phyloP scores from a whole-genome alignment of 2,888 invertebrate genomes.

The Thyatira batis region DNA sequence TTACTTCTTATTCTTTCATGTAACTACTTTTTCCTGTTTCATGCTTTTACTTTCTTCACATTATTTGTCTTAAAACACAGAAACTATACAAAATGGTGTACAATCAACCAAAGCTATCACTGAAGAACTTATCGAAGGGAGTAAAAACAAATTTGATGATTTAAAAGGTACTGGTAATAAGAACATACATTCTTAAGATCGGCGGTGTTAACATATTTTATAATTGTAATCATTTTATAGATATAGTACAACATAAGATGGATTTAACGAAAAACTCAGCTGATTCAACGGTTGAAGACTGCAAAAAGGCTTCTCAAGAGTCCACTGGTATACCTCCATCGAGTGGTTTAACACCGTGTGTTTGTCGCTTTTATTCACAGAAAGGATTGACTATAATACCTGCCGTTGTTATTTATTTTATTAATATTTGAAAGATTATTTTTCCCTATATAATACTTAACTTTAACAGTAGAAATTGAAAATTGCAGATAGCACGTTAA shows the following conservation, averaged over 20 bases:
- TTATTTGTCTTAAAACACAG: constrained; percentile 27
- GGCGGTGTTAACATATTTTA: constrained; percentile 4
- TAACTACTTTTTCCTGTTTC: constrained; percentile 17
- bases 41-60: constrained; percentile 18
- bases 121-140: constrained; percentile 15
- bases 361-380: constrained; percentile 1
- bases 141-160: constrained; percentile 15
- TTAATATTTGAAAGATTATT: background rate
- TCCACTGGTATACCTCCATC: constrained; percentile 38
- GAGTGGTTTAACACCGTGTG: background rate
- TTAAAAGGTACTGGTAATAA: constrained; percentile 27
- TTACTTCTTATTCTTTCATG: constrained; percentile 1
- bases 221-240: constrained; percentile 35
- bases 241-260: constrained; percentile 34
- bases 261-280: constrained; percentile 31
- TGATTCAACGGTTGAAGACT: constrained; percentile 22
- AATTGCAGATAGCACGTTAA: no score
- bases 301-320: constrained; percentile 32
- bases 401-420: no score
- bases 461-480: no score
- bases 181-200: constrained; percentile 7
- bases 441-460: background rate
- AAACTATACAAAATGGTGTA: constrained; percentile 20
- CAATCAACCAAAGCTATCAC: constrained; percentile 7
- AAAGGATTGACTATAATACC: background rate